Evolutionary conservation across 2,797 vertebrate genomes (phyloP).

Genomic region (Etheostoma nigrum): DNA sequence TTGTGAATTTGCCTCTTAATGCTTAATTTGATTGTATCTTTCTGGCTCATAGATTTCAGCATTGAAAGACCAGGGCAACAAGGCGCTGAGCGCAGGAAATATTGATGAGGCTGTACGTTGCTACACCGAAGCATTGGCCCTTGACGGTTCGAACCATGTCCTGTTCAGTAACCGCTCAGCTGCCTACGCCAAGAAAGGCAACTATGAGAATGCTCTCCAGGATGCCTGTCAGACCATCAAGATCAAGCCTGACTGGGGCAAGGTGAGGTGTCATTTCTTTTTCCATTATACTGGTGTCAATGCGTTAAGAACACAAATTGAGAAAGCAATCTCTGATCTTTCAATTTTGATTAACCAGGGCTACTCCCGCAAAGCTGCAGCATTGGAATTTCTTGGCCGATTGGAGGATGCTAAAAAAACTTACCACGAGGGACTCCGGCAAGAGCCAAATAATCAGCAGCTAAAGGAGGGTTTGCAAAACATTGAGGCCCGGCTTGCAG

Average conservation of each 20-base stretch:
- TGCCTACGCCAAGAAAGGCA: slow-evolving; percentile 89
- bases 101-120: slow-evolving; percentile 91
- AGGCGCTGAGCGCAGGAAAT: slow-evolving; percentile 92
- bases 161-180: slow-evolving; percentile 94
- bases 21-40: slow-evolving; percentile 5
- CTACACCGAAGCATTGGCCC: slow-evolving; percentile 92
- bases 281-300: slow-evolving; percentile 56
- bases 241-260: slow-evolving; percentile 96
- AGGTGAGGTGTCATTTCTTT: slow-evolving; percentile 81
- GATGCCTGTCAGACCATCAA: slow-evolving; percentile 93
- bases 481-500: slow-evolving; percentile 87
- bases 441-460: slow-evolving; percentile 89
- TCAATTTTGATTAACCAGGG: slow-evolving; percentile 81
- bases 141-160: slow-evolving; percentile 93
- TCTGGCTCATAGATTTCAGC: slow-evolving; percentile 86
- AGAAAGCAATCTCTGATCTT: background rate
- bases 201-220: slow-evolving; percentile 89
- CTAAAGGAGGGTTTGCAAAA: slow-evolving; percentile 89
- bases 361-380: slow-evolving; percentile 95
- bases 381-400: slow-evolving; percentile 92
- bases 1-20: slow-evolving; percentile 11
- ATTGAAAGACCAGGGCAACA: slow-evolving; percentile 95
- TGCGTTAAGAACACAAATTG: slow-evolving; percentile 9
- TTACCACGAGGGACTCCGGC: slow-evolving; percentile 92
- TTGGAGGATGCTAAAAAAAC: slow-evolving; percentile 92